A percentile compares a stretch with the other conserved stretches of the same genome.
Conservation (phyloP, 2,888 invertebrate genomes). For the Acleris holmiana region DNA sequence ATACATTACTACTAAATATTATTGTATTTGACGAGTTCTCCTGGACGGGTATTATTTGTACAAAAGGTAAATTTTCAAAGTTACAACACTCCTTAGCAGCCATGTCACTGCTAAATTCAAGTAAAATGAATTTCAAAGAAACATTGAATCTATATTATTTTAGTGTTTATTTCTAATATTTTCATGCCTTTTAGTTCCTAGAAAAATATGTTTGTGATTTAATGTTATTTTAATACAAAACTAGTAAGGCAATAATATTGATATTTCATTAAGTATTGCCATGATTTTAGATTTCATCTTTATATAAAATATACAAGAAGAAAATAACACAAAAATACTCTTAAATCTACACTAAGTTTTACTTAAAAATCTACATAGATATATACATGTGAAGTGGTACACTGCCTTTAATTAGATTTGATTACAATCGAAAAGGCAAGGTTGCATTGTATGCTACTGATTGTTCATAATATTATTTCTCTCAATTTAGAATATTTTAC, state of each 20-base stretch:
- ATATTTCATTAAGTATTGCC: conserved; percentile 45
- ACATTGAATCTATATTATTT: conserved; percentile 16
- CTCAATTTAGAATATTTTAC: conserved; percentile 39
- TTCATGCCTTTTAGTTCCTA: conserved; percentile 35
- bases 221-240: conserved; percentile 48
- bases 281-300: conserved; percentile 36
- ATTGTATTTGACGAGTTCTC: conserved; percentile 42
- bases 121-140: conserved; percentile 4
- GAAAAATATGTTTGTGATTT: conserved; percentile 37
- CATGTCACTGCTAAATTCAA: neutral
- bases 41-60: conserved; percentile 65
- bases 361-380: conserved; percentile 25
- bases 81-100: neutral
- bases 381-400: conserved; percentile 36
- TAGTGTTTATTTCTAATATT: neutral
- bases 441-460: conserved; percentile 65
- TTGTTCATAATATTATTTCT: conserved; percentile 17
- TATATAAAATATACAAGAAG: conserved; percentile 39
- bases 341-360: conserved; percentile 33
- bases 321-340: conserved; percentile 50
- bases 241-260: conserved; percentile 64
- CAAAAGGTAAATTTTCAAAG: conserved; percentile 36
- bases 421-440: conserved; percentile 55
- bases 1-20: conserved; percentile 41
- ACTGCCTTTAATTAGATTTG: conserved; percentile 37